These are phyloP conservation scores for Takifugu rubripes DNA, from an alignment of 2,797 vertebrate genomes.

Conservation along the genomic window DNA sequence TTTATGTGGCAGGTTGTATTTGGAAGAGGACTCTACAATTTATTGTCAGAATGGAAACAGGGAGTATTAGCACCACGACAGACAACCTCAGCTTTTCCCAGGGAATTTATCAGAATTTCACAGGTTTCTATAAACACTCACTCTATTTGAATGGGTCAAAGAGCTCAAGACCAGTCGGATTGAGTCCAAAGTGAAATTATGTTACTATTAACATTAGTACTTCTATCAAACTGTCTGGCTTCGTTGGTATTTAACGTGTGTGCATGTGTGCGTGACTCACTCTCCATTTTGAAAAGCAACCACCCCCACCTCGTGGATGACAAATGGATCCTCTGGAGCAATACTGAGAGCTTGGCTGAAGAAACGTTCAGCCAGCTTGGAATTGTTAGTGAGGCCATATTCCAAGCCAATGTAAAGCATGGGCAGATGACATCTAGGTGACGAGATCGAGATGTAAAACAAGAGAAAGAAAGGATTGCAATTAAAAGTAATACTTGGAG, in stretches of 20 bases:
- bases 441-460: constrained; percentile 13
- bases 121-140: too few species aligned
- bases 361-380: constrained; percentile 96
- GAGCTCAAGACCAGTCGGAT: too few species aligned
- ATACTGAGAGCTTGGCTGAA: constrained; percentile 97
- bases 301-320: constrained; percentile 97
- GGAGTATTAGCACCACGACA: too few species aligned
- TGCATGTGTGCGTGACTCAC: constrained; percentile 75
- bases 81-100: too few species aligned
- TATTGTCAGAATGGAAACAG: too few species aligned
- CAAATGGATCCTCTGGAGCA: constrained; percentile 96
- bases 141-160: too few species aligned
- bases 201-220: background rate
- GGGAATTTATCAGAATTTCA: too few species aligned
- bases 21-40: too few species aligned
- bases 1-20: too few species aligned
- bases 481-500: background rate
- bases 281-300: constrained; percentile 99
- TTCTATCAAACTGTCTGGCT: background rate
- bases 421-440: constrained; percentile 89
- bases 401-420: constrained; percentile 99
- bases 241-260: background rate
- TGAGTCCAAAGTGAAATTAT: too few species aligned
- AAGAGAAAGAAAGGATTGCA: background rate
- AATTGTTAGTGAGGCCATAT: constrained; percentile 98